Base-by-base conservation (phyloP, 2,888 invertebrate species). In the Entomobrya multifasciata region DNA sequence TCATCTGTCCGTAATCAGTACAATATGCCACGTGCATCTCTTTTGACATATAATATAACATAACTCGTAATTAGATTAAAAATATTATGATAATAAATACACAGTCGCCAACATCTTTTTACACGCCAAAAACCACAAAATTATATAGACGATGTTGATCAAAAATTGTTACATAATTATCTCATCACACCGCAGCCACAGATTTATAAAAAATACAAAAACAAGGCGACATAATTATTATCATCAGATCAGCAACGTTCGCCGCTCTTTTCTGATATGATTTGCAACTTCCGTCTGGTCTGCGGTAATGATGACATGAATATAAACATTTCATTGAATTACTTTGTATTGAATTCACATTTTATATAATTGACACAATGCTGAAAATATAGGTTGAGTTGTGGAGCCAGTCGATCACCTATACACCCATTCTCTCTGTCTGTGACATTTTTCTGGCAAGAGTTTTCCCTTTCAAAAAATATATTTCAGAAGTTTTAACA, bases 61-160 rank as follows among this genome's bases (percentile, higher is more conserved):
- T 25, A 27, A 36, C 74, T 17, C 55, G 55, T 74, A 74, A 74
- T 74, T 74, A 36, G 74, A 74, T 74, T 74, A 74, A 30, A 52
- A 15, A 74, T 74, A 74, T 74, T 74, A 74, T 74, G 30, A 36
- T 74, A 72, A 72, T 72, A 47, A n/a, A 27, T 30, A 17, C 2
- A 36, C 25, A 8, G 30, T 36, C 36, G 36, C 36, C 36, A 30
- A 27, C 36, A 20, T 20, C 36, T 17, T 36, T 74, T 55, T 52
- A 11, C 30, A 74, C 30, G 74, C 52, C 52, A 55, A 52, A 36
- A 55, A 55, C 52, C 27, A 74, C 52, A 72, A 49, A n/a, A 49
- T 25, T 47, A 11, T 11, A 20, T 22, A 44, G 20, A 44, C 13
- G 49, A n/a, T 6, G 67, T 44, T 67, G 44, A 41, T 20, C 41